Evolutionary conservation across 92 coral and sea anemone genomes (phyloP).

Genomic region (Porites cylindrica): DNA sequence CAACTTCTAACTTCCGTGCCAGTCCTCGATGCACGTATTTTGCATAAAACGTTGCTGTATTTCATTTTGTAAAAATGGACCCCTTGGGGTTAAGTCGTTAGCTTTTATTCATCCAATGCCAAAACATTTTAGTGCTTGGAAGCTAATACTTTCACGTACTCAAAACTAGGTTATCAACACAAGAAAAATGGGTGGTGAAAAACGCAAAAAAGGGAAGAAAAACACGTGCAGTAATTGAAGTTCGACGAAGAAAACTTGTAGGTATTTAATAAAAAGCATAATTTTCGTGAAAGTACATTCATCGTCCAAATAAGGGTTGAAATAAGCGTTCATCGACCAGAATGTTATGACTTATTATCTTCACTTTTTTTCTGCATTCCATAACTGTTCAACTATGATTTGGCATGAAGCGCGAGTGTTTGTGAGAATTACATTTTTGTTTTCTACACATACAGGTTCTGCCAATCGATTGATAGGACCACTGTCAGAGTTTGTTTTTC

Average conservation of each 20-base stretch:
- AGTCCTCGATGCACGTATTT: not conserved
- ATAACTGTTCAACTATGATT: no score
- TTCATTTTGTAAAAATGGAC: constrained; percentile 27
- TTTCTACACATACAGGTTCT: not conserved
- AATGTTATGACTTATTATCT: no score
- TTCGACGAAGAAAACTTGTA: not conserved
- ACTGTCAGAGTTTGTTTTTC: not conserved
- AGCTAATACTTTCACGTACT: not conserved
- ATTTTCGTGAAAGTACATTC: no score
- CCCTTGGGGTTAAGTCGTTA: constrained; percentile 17
- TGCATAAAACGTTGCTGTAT: constrained; percentile 11
- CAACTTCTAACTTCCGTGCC: not conserved
- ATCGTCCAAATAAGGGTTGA: no score
- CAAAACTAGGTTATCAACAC: constrained; percentile 1
- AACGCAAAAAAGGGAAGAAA: not conserved
- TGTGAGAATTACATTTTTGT: not conserved
- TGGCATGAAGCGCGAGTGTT: no score
- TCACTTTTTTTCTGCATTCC: no score
- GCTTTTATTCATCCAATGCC: constrained; percentile 20
- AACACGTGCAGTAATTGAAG: not conserved
- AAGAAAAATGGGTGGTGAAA: not conserved
- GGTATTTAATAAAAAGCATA: not conserved
- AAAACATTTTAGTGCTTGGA: constrained; percentile 15
- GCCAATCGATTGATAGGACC: not conserved
- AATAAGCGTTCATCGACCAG: no score